Evolutionary conservation across 1,140 invertebrate genomes (phyloP).

Genomic region (Musca domestica): DNA sequence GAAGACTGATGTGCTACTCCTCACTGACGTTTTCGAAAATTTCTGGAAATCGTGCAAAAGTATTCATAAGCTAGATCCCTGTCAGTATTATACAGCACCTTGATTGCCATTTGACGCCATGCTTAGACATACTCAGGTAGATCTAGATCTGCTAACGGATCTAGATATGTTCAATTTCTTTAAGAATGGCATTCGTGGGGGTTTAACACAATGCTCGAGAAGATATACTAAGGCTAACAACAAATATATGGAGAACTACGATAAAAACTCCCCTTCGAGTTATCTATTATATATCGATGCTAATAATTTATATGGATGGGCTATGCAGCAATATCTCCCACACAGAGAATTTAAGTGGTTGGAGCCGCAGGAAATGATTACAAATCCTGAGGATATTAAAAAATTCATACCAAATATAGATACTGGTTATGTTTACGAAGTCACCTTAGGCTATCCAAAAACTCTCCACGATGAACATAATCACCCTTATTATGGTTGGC

Average conservation of each 20-base stretch:
- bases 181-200: slow-evolving; percentile 50
- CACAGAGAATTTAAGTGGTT: slow-evolving; percentile 55
- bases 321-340: slow-evolving; percentile 55
- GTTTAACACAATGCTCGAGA: slow-evolving; percentile 48
- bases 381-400: slow-evolving; percentile 37
- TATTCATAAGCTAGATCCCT: slow-evolving; percentile 38
- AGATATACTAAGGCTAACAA: slow-evolving; percentile 55
- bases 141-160: slow-evolving; percentile 56
- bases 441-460: slow-evolving; percentile 46
- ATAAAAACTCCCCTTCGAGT: slow-evolving; percentile 41
- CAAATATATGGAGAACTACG: slow-evolving; percentile 52
- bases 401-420: background rate
- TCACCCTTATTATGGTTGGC: too few species aligned
- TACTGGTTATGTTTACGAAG: slow-evolving; percentile 59
- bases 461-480: slow-evolving; percentile 57
- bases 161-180: slow-evolving; percentile 54
- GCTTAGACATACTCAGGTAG: slow-evolving; percentile 48
- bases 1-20: slow-evolving; percentile 48
- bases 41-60: slow-evolving; percentile 43
- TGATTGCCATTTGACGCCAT: slow-evolving; percentile 47
- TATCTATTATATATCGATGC: slow-evolving; percentile 55
- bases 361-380: slow-evolving; percentile 35
- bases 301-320: slow-evolving; percentile 60
- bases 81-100: slow-evolving; percentile 44
- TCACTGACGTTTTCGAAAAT: slow-evolving; percentile 56